Percentiles rank a stretch among this genome's conserved stretches.
These are phyloP conservation scores for Sarcophaga carnaria DNA, from an alignment of 2,888 invertebrate genomes.

Conservation along the genomic window DNA sequence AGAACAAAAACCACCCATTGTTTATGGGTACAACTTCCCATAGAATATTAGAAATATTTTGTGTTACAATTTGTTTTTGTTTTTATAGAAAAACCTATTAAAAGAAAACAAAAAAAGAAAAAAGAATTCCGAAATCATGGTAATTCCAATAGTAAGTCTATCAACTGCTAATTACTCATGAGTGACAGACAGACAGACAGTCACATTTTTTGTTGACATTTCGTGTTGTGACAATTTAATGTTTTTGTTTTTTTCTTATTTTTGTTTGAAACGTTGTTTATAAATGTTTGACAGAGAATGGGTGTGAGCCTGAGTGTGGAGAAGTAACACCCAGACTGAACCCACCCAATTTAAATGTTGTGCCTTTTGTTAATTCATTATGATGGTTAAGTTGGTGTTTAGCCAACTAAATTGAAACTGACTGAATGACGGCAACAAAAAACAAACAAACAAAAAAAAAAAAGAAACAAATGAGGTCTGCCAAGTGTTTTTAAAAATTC, in stretches of 20 bases:
- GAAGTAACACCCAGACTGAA: constrained; percentile 39
- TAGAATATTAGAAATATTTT: background rate
- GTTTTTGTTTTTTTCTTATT: constrained; percentile 34
- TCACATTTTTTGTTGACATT: constrained; percentile 33
- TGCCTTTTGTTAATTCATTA: background rate
- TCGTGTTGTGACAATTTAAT: constrained; percentile 62
- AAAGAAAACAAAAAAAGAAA: background rate
- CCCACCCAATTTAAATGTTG: constrained; percentile 36
- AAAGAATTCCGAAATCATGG: background rate
- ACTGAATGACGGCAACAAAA: background rate
- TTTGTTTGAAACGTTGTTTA: background rate
- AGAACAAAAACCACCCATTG: background rate
- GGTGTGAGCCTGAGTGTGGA: constrained; percentile 6
- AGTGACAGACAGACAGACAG: constrained; percentile 74
- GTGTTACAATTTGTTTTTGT: background rate
- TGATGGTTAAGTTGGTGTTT: constrained; percentile 35
- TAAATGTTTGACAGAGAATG: background rate
- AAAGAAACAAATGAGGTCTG: background rate
- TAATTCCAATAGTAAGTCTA: constrained; percentile 29
- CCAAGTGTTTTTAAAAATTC: constrained; percentile 42
- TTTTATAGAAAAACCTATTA: background rate
- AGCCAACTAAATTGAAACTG: constrained; percentile 16
- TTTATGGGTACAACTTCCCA: background rate
- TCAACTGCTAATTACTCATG: constrained; percentile 77
- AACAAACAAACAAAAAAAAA: too few species aligned